These are phyloP conservation scores for Drosophila tropicalis DNA, from an alignment of 1,140 invertebrate species.

Conservation along the genomic window DNA sequence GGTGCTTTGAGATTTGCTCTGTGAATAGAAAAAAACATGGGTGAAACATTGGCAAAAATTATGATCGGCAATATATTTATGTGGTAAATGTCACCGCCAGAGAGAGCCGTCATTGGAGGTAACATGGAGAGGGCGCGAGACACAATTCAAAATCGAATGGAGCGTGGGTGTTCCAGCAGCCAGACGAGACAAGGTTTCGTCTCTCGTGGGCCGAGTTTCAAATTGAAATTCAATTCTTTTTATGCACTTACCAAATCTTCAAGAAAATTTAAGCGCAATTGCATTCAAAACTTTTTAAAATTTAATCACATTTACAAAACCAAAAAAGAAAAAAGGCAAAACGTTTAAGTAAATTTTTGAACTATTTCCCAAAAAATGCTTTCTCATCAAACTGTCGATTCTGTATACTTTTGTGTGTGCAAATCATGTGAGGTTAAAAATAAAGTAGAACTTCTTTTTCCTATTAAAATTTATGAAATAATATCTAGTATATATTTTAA, in stretches of 20 bases:
- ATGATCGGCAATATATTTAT: constrained; percentile 31
- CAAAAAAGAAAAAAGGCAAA: background rate
- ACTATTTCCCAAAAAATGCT: constrained; percentile 24
- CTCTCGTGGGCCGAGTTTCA: background rate
- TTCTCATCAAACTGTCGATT: background rate
- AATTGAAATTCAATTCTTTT: background rate
- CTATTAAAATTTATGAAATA: constrained; percentile 21
- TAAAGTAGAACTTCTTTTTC: background rate
- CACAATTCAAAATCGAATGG: constrained; percentile 14
- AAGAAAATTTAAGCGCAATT: background rate
- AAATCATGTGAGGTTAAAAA: constrained; percentile 15
- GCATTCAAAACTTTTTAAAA: background rate
- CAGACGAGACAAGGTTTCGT: constrained; percentile 2
- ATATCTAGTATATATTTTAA: background rate
- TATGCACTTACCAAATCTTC: background rate
- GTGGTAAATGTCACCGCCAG: constrained; percentile 56
- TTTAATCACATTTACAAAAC: background rate
- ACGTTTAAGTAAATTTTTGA: background rate
- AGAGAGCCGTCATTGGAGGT: constrained; percentile 46
- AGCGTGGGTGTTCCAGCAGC: constrained; percentile 48
- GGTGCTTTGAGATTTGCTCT: constrained; percentile 19
- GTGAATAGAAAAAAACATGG: constrained; percentile 35
- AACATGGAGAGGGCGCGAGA: constrained; percentile 10
- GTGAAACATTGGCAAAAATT: constrained; percentile 31
- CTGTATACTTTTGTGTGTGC: background rate